Conservation (phyloP, 2,797 vertebrate species). For the Acrossocheilus wenchowensis region DNA sequence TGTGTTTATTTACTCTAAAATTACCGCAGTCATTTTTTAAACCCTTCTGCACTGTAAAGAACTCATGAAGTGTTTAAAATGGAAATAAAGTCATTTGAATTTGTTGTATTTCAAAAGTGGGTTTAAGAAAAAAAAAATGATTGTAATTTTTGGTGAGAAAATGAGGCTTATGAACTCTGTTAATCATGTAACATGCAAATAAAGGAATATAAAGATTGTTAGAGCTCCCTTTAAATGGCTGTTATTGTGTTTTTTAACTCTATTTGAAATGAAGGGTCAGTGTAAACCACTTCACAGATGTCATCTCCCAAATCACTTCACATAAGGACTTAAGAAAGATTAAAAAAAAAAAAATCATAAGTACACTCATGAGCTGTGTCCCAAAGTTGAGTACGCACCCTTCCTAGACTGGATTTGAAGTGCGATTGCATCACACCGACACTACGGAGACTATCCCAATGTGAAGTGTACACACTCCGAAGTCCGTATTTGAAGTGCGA, state of each 20-base stretch:
- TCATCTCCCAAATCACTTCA: not conserved
- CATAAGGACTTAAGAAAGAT: too few species aligned
- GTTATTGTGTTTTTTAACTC: slow-evolving; percentile 17
- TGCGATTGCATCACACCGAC: too few species aligned
- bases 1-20: slow-evolving; percentile 73
- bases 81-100: slow-evolving; percentile 80
- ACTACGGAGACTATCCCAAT: too few species aligned
- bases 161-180: slow-evolving; percentile 67
- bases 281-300: not conserved
- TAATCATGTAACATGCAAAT: slow-evolving; percentile 79
- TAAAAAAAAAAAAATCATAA: too few species aligned
- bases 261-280: not conserved
- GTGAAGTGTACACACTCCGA: too few species aligned
- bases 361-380: too few species aligned
- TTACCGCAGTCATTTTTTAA: slow-evolving; percentile 75
- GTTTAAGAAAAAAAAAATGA: slow-evolving; percentile 61
- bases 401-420: too few species aligned
- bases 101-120: slow-evolving; percentile 77
- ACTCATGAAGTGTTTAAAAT: slow-evolving; percentile 74
- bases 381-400: too few species aligned
- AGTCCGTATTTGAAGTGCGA: too few species aligned
- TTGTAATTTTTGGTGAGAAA: slow-evolving; percentile 18
- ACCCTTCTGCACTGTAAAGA: slow-evolving; percentile 69
- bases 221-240: slow-evolving; percentile 64
- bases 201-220: slow-evolving; percentile 64